These are phyloP conservation scores for Scaeva pyrastri DNA, from an alignment of 2,888 invertebrate species.

Conservation along the genomic window DNA sequence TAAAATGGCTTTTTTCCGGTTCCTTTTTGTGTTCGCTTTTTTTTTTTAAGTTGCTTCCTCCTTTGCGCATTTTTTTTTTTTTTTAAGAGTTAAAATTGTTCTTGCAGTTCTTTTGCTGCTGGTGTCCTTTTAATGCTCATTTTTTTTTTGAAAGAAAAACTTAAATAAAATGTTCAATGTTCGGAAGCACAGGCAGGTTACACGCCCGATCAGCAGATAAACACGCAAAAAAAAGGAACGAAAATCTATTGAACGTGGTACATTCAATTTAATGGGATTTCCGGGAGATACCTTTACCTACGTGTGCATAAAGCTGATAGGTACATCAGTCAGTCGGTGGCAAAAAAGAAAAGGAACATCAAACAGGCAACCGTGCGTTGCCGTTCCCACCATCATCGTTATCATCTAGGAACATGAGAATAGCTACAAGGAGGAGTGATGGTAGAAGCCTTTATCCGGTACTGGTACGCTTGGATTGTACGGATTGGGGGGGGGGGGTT, in stretches of 20 bases:
- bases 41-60: neutral
- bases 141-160: conserved; percentile 42
- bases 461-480: neutral
- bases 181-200: conserved; percentile 33
- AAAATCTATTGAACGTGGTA: conserved; percentile 54
- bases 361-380: conserved; percentile 4
- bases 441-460: neutral
- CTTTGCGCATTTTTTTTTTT: conserved; percentile 11
- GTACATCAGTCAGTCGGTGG: conserved; percentile 22
- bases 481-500: neutral
- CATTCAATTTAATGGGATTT: conserved; percentile 59
- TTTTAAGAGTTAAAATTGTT: conserved; percentile 39
- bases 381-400: too few species aligned
- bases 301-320: conserved; percentile 32
- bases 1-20: conserved; percentile 11
- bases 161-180: conserved; percentile 48
- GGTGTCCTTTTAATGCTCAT: conserved; percentile 18
- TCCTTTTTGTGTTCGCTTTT: neutral
- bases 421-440: neutral
- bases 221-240: conserved; percentile 21
- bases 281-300: conserved; percentile 47
- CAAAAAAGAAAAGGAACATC: conserved; percentile 33
- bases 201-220: conserved; percentile 55
- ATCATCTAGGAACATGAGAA: too few species aligned
- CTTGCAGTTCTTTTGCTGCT: conserved; percentile 27